A percentile compares a stretch with the other conserved stretches of the same genome.
Conservation (phyloP, 2,113 vertebrate species). For the Periophthalmodon schlosseri region DNA sequence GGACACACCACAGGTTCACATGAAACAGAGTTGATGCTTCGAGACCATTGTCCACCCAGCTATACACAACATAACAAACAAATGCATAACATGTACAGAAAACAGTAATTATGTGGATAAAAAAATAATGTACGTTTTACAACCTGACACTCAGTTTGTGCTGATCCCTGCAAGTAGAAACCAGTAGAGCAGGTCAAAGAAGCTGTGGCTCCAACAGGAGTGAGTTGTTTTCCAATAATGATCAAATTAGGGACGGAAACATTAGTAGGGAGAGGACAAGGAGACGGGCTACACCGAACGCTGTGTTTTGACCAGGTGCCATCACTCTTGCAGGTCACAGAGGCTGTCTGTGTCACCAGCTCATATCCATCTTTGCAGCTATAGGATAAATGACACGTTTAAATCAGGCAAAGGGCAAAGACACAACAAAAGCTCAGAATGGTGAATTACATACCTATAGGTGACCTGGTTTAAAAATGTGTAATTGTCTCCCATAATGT, state of each 20-base stretch:
- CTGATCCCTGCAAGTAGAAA: constrained; percentile 81
- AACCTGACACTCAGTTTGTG: constrained; percentile 85
- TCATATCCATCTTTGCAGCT: constrained; percentile 92
- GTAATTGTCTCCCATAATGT: constrained; percentile 73
- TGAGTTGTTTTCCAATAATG: constrained; percentile 78
- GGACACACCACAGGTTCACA: constrained; percentile 86
- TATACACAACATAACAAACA: constrained; percentile 54
- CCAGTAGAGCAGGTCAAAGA: constrained; percentile 85
- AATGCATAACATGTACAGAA: not conserved
- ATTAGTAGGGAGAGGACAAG: constrained; percentile 81
- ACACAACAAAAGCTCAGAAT: not conserved
- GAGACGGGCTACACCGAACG: constrained; percentile 81
- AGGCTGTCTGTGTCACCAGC: constrained; percentile 71
- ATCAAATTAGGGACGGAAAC: constrained; percentile 67
- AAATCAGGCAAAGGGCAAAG: not conserved
- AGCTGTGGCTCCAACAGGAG: constrained; percentile 79
- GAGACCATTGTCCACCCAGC: constrained; percentile 86
- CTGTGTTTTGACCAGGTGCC: constrained; percentile 86
- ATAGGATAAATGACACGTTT: constrained; percentile 6
- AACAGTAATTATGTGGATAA: constrained; percentile 21
- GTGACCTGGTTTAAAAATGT: constrained; percentile 85
- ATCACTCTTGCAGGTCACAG: constrained; percentile 84
- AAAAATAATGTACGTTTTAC: not conserved
- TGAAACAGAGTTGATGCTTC: constrained; percentile 80
- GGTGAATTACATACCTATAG: constrained; percentile 85